Conservation (phyloP, 2,797 vertebrate species). For the Clarias laeviceps region DNA sequence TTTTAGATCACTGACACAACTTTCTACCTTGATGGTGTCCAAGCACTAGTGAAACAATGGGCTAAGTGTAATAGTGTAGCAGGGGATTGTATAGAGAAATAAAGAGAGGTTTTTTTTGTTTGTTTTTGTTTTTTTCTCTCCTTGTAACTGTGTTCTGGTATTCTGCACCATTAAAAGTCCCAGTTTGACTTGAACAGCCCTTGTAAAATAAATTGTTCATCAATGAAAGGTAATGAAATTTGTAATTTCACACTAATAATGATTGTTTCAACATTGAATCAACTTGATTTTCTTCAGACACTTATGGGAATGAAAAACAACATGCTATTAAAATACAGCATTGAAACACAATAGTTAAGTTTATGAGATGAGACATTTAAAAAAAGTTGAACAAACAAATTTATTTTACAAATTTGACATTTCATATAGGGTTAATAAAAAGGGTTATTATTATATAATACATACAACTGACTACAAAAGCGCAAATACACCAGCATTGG, state of each 20-base stretch:
- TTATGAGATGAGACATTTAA: neutral
- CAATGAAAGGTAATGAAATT: neutral
- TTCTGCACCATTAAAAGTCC: no score
- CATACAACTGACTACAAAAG: neutral
- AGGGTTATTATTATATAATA: neutral
- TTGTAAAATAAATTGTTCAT: neutral
- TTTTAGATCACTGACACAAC: no score
- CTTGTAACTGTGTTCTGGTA: no score
- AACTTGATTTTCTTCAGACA: neutral
- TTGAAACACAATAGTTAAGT: neutral
- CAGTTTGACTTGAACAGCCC: no score
- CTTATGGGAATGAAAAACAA: neutral
- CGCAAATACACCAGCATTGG: neutral
- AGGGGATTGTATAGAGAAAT: no score
- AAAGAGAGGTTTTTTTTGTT: no score
- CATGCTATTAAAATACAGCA: neutral
- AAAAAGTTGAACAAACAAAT: neutral
- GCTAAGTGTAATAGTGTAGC: no score
- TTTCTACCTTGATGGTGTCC: no score
- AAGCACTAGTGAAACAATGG: no score
- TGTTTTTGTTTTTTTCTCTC: no score
- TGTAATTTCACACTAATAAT: neutral
- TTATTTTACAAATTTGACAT: conserved; percentile 3
- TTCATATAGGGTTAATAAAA: neutral
- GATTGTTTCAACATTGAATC: neutral